Percentiles rank a stretch among this genome's conserved stretches.
These are phyloP conservation scores for Hylyphantes graminicola DNA, from an alignment of 1,140 invertebrate genomes.

Conservation along the genomic window DNA sequence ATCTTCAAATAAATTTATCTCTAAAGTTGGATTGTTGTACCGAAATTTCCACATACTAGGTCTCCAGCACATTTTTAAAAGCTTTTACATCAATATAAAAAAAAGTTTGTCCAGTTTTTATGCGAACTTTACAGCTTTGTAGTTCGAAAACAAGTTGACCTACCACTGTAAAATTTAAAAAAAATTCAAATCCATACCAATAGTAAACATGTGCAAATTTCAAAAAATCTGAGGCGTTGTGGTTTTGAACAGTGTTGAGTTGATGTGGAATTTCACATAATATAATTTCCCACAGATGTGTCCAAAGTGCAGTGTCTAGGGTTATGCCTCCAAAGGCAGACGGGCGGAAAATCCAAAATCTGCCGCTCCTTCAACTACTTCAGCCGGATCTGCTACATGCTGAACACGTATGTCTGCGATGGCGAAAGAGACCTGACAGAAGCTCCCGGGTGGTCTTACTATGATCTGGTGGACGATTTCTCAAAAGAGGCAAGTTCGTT, in stretches of 20 bases:
- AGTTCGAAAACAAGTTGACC: too few relatives aligned
- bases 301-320: conserved; percentile 38
- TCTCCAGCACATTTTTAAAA: too few relatives aligned
- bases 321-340: conserved; percentile 37
- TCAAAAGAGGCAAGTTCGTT: conserved; percentile 33
- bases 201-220: too few relatives aligned
- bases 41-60: too few relatives aligned
- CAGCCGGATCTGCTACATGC: conserved; percentile 40
- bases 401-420: conserved; percentile 52
- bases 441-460: conserved; percentile 46
- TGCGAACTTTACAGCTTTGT: too few relatives aligned
- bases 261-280: neutral
- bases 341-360: conserved; percentile 30
- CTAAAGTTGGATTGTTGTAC: too few relatives aligned
- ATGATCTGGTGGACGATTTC: conserved; percentile 39
- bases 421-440: conserved; percentile 40
- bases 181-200: too few relatives aligned
- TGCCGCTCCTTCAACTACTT: conserved; percentile 50
- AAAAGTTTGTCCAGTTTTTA: too few relatives aligned
- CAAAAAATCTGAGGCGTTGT: neutral
- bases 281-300: conserved; percentile 4
- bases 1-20: too few relatives aligned
- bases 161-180: too few relatives aligned
- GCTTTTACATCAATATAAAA: too few relatives aligned
- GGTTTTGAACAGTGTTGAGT: neutral